Percentiles rank a stretch among this genome's conserved stretches.
Evolutionary conservation across 2,113 vertebrate species (phyloP).

Genomic region (Periophthalmodon schlosseri): DNA sequence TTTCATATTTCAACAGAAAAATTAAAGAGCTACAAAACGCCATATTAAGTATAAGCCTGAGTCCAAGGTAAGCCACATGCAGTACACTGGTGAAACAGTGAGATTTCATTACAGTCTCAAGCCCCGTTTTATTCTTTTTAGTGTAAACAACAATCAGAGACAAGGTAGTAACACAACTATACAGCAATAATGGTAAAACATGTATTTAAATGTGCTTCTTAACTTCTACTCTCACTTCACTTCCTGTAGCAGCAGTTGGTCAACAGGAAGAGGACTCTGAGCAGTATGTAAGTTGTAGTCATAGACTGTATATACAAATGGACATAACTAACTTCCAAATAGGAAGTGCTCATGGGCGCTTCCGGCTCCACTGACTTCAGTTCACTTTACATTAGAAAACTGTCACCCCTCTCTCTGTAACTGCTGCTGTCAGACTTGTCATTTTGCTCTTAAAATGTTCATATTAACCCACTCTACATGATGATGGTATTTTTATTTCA

Average conservation of each 20-base stretch:
- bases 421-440: too few relatives aligned
- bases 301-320: too few relatives aligned
- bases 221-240: background rate
- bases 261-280: conserved; percentile 27
- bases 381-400: too few relatives aligned
- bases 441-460: too few relatives aligned
- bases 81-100: too few relatives aligned
- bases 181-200: background rate
- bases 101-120: background rate
- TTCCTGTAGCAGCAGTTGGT: conserved; percentile 4
- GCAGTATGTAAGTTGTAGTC: conserved; percentile 46
- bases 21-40: conserved; percentile 47
- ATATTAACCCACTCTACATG: too few relatives aligned
- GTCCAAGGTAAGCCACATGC: conserved; percentile 30
- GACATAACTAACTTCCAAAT: too few relatives aligned
- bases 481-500: too few relatives aligned
- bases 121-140: background rate
- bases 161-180: background rate
- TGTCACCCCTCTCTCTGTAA: too few relatives aligned
- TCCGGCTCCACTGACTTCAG: too few relatives aligned
- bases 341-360: too few relatives aligned
- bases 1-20: conserved; percentile 26
- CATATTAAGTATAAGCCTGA: conserved; percentile 10
- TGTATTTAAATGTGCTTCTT: background rate
- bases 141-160: background rate